Base-by-base conservation (phyloP, 2,888 invertebrate genomes). In the Tipula lateralis region DNA sequence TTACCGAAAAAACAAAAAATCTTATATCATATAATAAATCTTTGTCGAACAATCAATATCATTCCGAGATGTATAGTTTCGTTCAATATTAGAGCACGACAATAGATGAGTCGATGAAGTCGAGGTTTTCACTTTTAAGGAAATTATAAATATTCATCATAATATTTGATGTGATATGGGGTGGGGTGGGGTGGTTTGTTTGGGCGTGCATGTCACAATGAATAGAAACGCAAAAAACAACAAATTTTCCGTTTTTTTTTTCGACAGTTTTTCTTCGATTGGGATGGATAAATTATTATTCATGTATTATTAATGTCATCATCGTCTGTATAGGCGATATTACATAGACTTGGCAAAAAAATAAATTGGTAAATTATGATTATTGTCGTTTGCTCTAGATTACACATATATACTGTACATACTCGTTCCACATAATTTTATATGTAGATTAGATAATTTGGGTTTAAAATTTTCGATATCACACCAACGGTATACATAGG, bases 261-360 rank as follows among this genome's bases (percentile, higher is more conserved):
- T 66, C 24, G 24, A 50, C 16, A 16, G 16, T 50, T 50, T 50
- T 7, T 50, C 1, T 24, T 66, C 24, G 2, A 66, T 9, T 66
- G 66, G 66, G 24, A 66, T 66, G 66, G 66, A 66, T 66, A 66
- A 66, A 66, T 66, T 66, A 66, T 66, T 66, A 66, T 66, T 66
- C 66, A 66, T 66, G 66, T 66, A 66, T 66, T 66, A 66, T 66
- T 66, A 66, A 66, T 66, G 66, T 66, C 66, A 66, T 66, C 66
- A 24, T 24, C 66, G 24, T 66, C 19, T 50, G n/a, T n/a, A n/a
- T n/a, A n/a, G n/a, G n/a, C n/a, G n/a, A n/a, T n/a, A n/a, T n/a
- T n/a, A n/a, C n/a, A 50, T 50, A 50, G 50, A 50, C 19, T 50
- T 50, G 19, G 50, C 19, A 50, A n/a, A 50, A 50, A 50, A 50